Evolutionary conservation across 2,888 invertebrate genomes (phyloP).

Genomic region (Nycteola revayana): DNA sequence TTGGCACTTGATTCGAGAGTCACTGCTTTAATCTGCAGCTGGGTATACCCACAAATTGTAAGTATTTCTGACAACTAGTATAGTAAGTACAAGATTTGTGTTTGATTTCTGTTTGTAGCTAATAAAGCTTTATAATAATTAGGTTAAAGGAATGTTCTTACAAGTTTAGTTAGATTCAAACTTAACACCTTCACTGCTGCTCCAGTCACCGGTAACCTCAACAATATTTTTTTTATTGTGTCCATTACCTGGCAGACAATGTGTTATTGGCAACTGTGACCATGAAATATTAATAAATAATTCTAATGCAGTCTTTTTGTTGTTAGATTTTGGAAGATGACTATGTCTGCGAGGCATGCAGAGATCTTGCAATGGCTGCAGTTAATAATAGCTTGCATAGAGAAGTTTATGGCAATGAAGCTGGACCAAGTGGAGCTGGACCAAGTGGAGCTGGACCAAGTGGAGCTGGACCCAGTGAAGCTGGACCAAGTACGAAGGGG

Average conservation of each 20-base stretch:
- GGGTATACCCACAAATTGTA: constrained; percentile 7
- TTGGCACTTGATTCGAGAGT: constrained; percentile 4
- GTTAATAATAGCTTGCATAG: constrained; percentile 6
- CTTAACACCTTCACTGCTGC: no score
- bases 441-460: no score
- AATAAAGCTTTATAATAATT: no score
- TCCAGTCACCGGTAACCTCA: no score
- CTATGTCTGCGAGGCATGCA: constrained; percentile 11
- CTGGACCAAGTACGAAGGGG: constrained; percentile 7
- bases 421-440: no score
- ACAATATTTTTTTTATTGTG: no score
- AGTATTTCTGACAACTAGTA: no score
- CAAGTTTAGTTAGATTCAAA: no score
- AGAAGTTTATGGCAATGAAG: constrained; percentile 3
- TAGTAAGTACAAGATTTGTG: no score
- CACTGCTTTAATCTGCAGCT: constrained; percentile 4
- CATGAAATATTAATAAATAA: neutral
- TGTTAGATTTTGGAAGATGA: constrained; percentile 10
- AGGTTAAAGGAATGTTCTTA: no score
- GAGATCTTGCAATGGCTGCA: constrained; percentile 8
- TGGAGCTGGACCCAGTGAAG: no score
- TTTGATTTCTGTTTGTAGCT: no score
- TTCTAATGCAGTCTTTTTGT: constrained; percentile 1
- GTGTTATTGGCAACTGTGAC: neutral
- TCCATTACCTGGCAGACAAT: neutral